Evolutionary conservation across 1,140 invertebrate genomes (phyloP).

Genomic region (Magallana gigas): DNA sequence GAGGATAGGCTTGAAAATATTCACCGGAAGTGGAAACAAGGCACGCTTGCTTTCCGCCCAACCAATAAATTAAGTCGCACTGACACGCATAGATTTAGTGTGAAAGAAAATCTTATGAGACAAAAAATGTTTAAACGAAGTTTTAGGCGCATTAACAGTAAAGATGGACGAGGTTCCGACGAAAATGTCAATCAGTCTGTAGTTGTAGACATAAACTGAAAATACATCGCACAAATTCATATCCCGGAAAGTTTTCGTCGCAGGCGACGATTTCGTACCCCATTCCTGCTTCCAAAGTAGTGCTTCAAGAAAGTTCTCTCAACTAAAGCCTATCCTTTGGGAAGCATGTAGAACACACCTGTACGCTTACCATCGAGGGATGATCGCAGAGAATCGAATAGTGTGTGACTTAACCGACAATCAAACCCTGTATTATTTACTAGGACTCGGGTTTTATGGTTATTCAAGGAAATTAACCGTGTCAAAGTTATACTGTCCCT

Average conservation of each 20-base stretch:
- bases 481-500: background rate
- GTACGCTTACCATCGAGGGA: background rate
- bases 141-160: constrained; percentile 61
- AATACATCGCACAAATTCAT: background rate
- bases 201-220: background rate
- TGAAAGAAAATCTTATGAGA: constrained; percentile 63
- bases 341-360: background rate
- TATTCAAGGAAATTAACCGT: background rate
- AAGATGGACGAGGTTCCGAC: constrained; percentile 31
- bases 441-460: constrained; percentile 14
- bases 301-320: background rate
- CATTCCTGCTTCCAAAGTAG: background rate
- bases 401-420: background rate
- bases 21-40: constrained; percentile 68
- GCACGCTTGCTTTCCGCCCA: constrained; percentile 61
- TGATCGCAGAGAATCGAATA: background rate
- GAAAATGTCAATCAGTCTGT: background rate
- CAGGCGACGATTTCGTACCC: constrained; percentile 2
- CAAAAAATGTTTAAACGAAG: constrained; percentile 68
- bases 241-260: background rate
- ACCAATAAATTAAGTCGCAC: constrained; percentile 51
- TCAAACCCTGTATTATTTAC: constrained; percentile 9
- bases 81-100: constrained; percentile 62
- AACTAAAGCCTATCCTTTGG: background rate
- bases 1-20: constrained; percentile 72